Conservation (phyloP, 2,113 vertebrate species). For the Sprattus sprattus region DNA sequence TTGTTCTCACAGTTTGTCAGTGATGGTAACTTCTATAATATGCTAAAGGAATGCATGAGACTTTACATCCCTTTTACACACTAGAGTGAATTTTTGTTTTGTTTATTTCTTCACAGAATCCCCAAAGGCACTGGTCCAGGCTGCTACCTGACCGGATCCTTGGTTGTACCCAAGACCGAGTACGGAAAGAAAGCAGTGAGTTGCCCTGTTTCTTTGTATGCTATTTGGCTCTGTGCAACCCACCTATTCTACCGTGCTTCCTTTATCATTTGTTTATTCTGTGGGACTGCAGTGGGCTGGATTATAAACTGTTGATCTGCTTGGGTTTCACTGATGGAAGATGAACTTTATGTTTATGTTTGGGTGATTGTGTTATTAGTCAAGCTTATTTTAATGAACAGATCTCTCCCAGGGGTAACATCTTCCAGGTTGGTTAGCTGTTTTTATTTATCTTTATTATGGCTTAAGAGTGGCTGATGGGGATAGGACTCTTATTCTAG, state of each 20-base stretch:
- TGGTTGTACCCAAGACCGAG: slow-evolving; percentile 91
- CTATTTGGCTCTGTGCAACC: background rate
- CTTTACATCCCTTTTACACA: fast-evolving
- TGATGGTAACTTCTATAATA: too few relatives aligned
- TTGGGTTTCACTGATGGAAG: background rate
- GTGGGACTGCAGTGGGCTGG: background rate
- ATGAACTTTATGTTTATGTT: background rate
- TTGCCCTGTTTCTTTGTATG: background rate
- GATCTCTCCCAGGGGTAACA: background rate
- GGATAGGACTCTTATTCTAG: too few relatives aligned
- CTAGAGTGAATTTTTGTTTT: background rate
- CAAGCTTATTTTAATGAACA: background rate
- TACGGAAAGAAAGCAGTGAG: slow-evolving; percentile 88
- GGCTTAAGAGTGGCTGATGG: too few relatives aligned
- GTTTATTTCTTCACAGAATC: slow-evolving; percentile 68
- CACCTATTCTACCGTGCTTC: background rate
- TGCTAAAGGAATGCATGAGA: too few relatives aligned
- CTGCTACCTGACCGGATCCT: slow-evolving; percentile 89
- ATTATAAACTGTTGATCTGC: background rate
- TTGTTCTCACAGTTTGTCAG: too few relatives aligned
- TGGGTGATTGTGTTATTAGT: background rate
- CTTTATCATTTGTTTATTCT: background rate
- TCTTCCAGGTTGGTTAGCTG: background rate
- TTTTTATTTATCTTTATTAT: too few relatives aligned
- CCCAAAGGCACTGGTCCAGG: slow-evolving; percentile 94